Conservation (phyloP, 2,888 invertebrate species). For the Nycteola revayana region DNA sequence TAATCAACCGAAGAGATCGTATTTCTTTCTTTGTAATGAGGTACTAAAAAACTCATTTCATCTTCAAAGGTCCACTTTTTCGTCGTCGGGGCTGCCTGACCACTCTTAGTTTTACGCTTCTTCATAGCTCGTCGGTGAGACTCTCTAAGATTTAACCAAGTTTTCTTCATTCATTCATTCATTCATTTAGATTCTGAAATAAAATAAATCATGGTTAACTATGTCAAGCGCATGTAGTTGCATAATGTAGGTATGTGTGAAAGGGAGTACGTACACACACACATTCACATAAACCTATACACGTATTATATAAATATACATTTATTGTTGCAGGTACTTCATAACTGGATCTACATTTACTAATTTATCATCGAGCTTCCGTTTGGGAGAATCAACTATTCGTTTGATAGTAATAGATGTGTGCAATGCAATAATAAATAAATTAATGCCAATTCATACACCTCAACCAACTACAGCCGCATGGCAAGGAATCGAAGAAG, state of each 20-base stretch:
- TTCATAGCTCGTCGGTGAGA: conserved; percentile 23
- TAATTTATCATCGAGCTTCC: conserved; percentile 25
- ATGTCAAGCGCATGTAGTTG: conserved; percentile 16
- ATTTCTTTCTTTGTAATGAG: conserved; percentile 29
- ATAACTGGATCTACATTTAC: conserved; percentile 26
- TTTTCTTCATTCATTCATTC: too few relatives aligned
- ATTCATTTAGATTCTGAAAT: conserved; percentile 29
- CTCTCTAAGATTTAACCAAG: conserved; percentile 28
- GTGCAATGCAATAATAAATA: conserved; percentile 29
- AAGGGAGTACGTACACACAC: conserved; percentile 11
- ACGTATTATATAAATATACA: conserved; percentile 16
- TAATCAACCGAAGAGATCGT: conserved; percentile 23
- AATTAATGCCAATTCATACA: conserved; percentile 23
- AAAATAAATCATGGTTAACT: conserved; percentile 20
- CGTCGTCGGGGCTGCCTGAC: conserved; percentile 26
- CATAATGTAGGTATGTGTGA: conserved; percentile 14
- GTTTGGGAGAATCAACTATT: conserved; percentile 24
- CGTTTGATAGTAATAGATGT: conserved; percentile 24
- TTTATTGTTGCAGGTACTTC: conserved; percentile 26
- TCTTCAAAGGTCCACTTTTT: conserved; percentile 32
- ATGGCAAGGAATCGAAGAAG: conserved; percentile 15
- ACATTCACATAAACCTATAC: conserved; percentile 15
- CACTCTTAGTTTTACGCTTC: conserved; percentile 29
- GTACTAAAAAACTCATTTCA: conserved; percentile 31
- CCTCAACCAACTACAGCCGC: conserved; percentile 14